These are phyloP conservation scores for Microcebus tavaratra DNA, from an alignment of 2,113 vertebrate species.

Conservation along the genomic window DNA sequence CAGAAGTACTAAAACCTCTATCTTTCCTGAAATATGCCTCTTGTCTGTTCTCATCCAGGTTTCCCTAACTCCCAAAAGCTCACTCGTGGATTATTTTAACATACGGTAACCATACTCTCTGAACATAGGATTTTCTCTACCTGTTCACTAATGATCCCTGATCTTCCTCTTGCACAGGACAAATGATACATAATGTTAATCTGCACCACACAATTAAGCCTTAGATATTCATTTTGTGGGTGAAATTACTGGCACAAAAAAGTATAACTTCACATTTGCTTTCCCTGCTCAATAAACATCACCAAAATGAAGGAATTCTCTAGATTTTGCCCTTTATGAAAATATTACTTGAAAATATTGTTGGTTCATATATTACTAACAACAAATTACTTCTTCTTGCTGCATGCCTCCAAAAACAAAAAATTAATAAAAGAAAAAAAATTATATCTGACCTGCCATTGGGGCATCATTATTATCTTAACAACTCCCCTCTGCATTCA, in stretches of 20 bases:
- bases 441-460: neutral
- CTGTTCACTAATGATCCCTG: neutral
- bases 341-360: neutral
- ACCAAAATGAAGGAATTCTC: neutral
- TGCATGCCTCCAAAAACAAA: too few relatives aligned
- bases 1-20: neutral
- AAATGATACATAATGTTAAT: neutral
- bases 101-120: neutral
- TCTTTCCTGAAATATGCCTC: neutral
- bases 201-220: too few relatives aligned
- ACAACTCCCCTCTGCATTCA: neutral
- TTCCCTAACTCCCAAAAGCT: neutral
- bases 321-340: neutral
- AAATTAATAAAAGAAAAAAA: too few relatives aligned
- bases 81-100: neutral
- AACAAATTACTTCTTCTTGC: neutral
- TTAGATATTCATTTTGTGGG: neutral
- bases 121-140: neutral
- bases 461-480: neutral
- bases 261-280: neutral
- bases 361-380: neutral
- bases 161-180: neutral
- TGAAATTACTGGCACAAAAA: neutral
- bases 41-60: accelerated
- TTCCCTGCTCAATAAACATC: neutral